Conservation (phyloP, 2,797 vertebrate genomes). For the Platalea minor region DNA sequence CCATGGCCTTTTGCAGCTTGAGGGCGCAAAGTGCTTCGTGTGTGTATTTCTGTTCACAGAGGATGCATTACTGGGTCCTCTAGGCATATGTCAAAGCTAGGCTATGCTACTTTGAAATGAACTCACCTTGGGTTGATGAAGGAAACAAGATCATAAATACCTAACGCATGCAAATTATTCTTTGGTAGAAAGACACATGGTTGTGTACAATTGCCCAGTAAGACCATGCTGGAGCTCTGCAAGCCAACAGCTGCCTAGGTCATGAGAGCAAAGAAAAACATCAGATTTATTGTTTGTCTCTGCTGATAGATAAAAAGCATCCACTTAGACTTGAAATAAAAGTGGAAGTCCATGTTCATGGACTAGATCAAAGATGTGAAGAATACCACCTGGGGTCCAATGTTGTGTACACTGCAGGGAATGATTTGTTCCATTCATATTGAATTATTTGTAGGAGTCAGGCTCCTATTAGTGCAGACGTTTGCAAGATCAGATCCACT, state of each 20-base stretch:
- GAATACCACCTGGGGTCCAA: neutral
- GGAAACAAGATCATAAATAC: neutral
- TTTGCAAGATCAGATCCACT: neutral
- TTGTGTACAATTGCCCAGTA: fast-evolving
- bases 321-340: neutral
- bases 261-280: neutral
- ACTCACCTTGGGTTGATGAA: neutral
- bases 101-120: neutral
- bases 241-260: neutral
- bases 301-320: neutral
- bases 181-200: fast-evolving
- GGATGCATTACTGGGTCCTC: neutral
- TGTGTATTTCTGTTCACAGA: neutral
- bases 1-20: neutral
- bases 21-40: neutral
- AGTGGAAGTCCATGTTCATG: neutral
- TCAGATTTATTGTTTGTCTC: neutral
- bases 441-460: neutral
- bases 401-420: fast-evolving
- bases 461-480: neutral
- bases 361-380: neutral
- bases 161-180: neutral
- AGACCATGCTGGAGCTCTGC: neutral
- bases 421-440: neutral
- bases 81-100: neutral